Conservation (phyloP, 2,113 vertebrate species). For the Microtus pennsylvanicus region DNA sequence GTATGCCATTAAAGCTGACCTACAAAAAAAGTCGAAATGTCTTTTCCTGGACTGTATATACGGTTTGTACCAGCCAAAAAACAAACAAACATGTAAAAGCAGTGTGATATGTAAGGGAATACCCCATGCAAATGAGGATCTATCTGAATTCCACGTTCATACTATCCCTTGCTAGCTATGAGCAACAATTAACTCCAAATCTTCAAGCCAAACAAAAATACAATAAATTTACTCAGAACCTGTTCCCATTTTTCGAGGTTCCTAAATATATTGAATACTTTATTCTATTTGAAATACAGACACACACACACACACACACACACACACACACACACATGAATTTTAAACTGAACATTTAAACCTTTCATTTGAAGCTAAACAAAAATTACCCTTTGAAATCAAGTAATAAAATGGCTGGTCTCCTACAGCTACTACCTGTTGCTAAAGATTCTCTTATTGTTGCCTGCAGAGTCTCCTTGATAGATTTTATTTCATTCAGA, state of each 20-base stretch:
- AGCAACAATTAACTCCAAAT: neutral
- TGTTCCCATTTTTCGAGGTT: neutral
- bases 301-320: neutral
- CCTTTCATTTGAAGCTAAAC: neutral
- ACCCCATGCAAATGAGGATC: neutral
- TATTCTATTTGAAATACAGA: neutral
- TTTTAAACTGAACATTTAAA: neutral
- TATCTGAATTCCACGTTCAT: neutral
- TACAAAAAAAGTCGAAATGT: constrained; percentile 4
- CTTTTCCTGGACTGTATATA: constrained; percentile 22
- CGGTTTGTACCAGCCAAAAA: neutral
- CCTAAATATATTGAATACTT: neutral
- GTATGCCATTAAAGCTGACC: constrained; percentile 39
- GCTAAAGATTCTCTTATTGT: constrained; percentile 1
- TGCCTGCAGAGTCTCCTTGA: constrained; percentile 42
- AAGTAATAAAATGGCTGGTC: neutral
- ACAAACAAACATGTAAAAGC: neutral
- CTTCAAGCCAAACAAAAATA: neutral
- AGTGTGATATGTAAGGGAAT: neutral
- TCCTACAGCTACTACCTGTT: constrained; percentile 82
- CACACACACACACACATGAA: neutral
- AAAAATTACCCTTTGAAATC: constrained; percentile 8
- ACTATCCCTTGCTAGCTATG: neutral
- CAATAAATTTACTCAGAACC: neutral
- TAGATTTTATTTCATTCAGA: constrained; percentile 36